Evolutionary conservation across 2,797 vertebrate genomes (phyloP), one percentile per base, ranked within the genome.

Genomic region (Manis javanica): DNA sequence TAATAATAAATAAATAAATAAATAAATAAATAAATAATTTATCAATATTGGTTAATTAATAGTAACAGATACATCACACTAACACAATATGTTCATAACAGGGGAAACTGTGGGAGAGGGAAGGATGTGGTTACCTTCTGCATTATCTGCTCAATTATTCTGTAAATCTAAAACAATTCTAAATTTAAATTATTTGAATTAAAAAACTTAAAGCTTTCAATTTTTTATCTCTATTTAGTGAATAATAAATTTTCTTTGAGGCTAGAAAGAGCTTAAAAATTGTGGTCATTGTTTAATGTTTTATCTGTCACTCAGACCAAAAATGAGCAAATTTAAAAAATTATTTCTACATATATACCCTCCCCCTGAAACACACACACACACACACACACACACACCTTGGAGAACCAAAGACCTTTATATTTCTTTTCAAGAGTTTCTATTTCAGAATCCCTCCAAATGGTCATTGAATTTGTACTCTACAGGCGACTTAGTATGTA

Each of bases 81-180:
- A 34, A 53, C 21, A 42, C 29, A 71, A 77, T 10, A 61, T 71
- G n/a, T 15, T 9, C 81, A 31, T 18, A 10, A 79, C 7, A 90
- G 21, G 23, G 24, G 19, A 49, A 71, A 7, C 10, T 49, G 15
- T 51, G 23, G 39, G 4, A 66, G 14, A 26, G 3, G 77, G 4
- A 23, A 2, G 0, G 9, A 37, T 3, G 16, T 7, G 7, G 8
- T 0, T 29, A 49, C 1, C 13, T 37, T 46, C 5, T 26, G 29
- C 8, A 29, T 5, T 59, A 49, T 31, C 23, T 71, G 21, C 8
- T 31, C 16, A 14, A 63, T 78, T 53, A 34, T 5, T 69, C 34
- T 29, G 29, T 51, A 57, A 24, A 72, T 19, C 57, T 51, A 49
- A 87, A 31, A 26, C 23, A 49, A 10, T 57, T 57, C 23, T 57